Evolutionary conservation across 2,113 vertebrate genomes (phyloP), one percentile per base, ranked within the genome.

Genomic region (Pseudorasbora parva): DNA sequence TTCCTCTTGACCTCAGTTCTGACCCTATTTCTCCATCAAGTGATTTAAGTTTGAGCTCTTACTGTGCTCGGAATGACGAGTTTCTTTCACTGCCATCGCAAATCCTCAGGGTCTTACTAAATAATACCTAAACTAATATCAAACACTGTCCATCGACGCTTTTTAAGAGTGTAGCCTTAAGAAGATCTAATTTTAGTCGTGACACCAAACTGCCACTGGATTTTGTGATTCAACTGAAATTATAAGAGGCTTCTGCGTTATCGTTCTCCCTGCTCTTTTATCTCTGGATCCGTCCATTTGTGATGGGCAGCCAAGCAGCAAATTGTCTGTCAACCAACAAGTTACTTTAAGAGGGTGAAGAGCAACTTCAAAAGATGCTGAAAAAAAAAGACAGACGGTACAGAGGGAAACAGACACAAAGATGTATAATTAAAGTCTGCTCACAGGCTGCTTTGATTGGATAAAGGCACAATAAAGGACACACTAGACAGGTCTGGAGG

Each of bases 261-360:
- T 81, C 51, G 15, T n/a, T 41, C 49, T 79, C 17, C 81, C 37
- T 83, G 43, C 15, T 41, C 45, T 15, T 43, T 74, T 81, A 37
- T 86, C 82, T 81, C 79, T 21, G 30, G n/a, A 60, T 43, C 68
- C 37, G 49, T 73, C 83, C 57, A 75, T 75, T 62, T 82, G 69
- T 83, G 84, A 83, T 84, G 83, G 78, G 84, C 83, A 85, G 80
- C 81, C 82, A 86, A 88, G 85, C 87, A 85, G 85, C 62, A 87
- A 88, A 88, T 88, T 88, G 83, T 82, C 85, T 88, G 87, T 87
- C 87, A 88, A 80, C 59, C 69, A 82, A 86, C 62, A 79, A 79
- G 74, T 75, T 84, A 77, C 75, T 71, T 45, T 68, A 60, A 79
- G 54, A 33, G 64, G 60, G 69, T 62, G 43, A 59, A 56, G 47